These are phyloP conservation scores for Cotesia glomerata DNA, from an alignment of 1,140 invertebrate genomes.

Conservation along the genomic window DNA sequence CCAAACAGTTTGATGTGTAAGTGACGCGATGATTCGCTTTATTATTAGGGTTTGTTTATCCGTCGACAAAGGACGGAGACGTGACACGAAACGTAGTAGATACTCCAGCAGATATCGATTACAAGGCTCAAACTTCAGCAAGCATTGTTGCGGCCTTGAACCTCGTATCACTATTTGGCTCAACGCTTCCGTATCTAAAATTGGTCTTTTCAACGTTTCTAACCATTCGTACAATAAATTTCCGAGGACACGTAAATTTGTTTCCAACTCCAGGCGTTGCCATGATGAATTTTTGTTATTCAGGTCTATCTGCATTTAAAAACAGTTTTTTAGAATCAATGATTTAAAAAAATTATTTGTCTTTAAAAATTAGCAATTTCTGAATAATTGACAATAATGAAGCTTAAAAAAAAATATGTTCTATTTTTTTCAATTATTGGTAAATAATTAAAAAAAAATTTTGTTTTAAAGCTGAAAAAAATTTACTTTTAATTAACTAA, in stretches of 20 bases:
- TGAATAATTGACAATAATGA: too few relatives aligned
- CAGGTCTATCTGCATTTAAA: slow-evolving; percentile 64
- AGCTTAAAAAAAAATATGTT: too few relatives aligned
- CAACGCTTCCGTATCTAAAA: slow-evolving; percentile 72
- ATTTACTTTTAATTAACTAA: too few relatives aligned
- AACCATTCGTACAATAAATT: slow-evolving; percentile 75
- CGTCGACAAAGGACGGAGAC: slow-evolving; percentile 68
- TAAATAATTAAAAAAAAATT: too few relatives aligned
- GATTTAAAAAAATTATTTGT: too few relatives aligned
- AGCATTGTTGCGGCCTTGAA: slow-evolving; percentile 66
- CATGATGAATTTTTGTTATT: slow-evolving; percentile 73
- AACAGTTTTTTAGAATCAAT: slow-evolving; percentile 23
- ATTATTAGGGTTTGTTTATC: slow-evolving; percentile 67
- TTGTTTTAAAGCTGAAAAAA: too few relatives aligned
- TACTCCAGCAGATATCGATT: slow-evolving; percentile 75
- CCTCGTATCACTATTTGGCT: slow-evolving; percentile 71
- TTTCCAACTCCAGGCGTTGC: slow-evolving; percentile 71
- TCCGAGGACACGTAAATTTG: slow-evolving; percentile 67
- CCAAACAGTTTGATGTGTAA: slow-evolving; percentile 70
- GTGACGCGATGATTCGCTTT: slow-evolving; percentile 68
- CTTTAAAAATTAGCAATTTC: too few relatives aligned
- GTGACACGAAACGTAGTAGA: slow-evolving; percentile 72
- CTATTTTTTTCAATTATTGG: too few relatives aligned
- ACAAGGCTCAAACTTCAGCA: slow-evolving; percentile 69
- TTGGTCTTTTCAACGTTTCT: slow-evolving; percentile 71